phyloP scores from a whole-genome alignment of 2,888 invertebrate genomes.

The Drosophila yooni region DNA sequence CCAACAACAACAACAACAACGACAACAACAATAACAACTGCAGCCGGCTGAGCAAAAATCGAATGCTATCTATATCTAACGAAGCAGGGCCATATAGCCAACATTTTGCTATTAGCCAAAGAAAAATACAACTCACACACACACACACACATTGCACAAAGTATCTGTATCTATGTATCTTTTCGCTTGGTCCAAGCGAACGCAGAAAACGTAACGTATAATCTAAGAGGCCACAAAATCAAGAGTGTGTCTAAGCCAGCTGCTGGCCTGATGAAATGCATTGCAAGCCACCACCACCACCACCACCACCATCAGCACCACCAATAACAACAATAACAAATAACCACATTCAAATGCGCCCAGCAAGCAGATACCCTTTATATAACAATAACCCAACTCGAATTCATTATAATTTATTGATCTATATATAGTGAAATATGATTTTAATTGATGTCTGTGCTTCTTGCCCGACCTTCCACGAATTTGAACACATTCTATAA shows the following conservation, averaged over 20 bases:
- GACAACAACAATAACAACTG: conserved; percentile 18
- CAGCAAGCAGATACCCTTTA: conserved; percentile 1
- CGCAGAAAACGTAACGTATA: conserved; percentile 78
- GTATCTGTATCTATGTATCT: conserved; percentile 68
- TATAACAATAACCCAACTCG: background rate
- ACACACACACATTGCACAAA: conserved; percentile 21
- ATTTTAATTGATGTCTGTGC: background rate
- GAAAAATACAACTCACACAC: conserved; percentile 65
- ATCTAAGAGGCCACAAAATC: conserved; percentile 74
- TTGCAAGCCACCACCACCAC: conserved; percentile 62
- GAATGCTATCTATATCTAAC: conserved; percentile 79
- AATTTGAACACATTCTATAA: background rate
- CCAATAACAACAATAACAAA: conserved; percentile 26
- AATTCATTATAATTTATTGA: background rate
- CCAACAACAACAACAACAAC: conserved; percentile 51
- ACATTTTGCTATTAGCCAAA: conserved; percentile 81
- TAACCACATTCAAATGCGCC: background rate
- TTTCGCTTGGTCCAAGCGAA: conserved; percentile 64
- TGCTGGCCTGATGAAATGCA: conserved; percentile 74
- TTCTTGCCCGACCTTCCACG: background rate
- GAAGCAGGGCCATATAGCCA: conserved; percentile 79
- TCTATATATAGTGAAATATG: background rate
- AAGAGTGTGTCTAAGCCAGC: conserved; percentile 72
- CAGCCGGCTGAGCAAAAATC: conserved; percentile 74
- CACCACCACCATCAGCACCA: conserved; percentile 1